Percentiles rank a stretch among this genome's conserved stretches.
Conservation (phyloP, 2,113 vertebrate species). For the Silurus meridionalis region DNA sequence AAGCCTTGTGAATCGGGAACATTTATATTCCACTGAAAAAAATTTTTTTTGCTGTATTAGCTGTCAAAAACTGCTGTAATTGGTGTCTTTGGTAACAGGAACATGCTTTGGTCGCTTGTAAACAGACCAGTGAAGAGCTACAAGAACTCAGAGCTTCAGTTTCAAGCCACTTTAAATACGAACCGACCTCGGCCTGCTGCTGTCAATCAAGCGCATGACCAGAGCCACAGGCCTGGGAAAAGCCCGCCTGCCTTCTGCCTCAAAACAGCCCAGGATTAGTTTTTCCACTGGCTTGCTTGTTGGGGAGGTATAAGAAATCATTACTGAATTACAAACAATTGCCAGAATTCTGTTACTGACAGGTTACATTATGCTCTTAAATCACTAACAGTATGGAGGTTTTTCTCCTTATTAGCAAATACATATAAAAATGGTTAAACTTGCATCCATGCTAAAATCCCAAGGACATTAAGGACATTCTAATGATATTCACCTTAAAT, state of each 20-base stretch:
- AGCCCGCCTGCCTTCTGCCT: slow-evolving; percentile 4
- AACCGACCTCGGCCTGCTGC: slow-evolving; percentile 67
- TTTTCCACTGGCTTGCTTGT: background rate
- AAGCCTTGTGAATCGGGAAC: background rate
- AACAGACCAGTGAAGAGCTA: background rate
- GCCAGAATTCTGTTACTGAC: no score
- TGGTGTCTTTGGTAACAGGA: background rate
- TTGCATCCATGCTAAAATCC: background rate
- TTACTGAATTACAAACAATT: background rate
- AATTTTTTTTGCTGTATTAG: background rate
- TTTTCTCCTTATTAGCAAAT: background rate
- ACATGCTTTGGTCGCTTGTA: background rate
- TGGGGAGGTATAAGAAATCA: background rate
- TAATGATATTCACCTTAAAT: background rate
- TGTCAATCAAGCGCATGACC: slow-evolving; percentile 70
- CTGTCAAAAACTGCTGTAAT: background rate
- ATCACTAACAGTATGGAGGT: no score
- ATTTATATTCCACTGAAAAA: background rate
- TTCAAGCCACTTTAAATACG: slow-evolving; percentile 70
- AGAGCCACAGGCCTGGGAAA: slow-evolving; percentile 57
- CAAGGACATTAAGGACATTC: background rate
- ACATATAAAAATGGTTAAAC: background rate
- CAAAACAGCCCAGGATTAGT: background rate
- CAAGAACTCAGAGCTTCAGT: slow-evolving; percentile 63
- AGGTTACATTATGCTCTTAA: background rate